These are phyloP conservation scores for Drosophila macrospina DNA, from an alignment of 2,888 invertebrate species.

Conservation along the genomic window DNA sequence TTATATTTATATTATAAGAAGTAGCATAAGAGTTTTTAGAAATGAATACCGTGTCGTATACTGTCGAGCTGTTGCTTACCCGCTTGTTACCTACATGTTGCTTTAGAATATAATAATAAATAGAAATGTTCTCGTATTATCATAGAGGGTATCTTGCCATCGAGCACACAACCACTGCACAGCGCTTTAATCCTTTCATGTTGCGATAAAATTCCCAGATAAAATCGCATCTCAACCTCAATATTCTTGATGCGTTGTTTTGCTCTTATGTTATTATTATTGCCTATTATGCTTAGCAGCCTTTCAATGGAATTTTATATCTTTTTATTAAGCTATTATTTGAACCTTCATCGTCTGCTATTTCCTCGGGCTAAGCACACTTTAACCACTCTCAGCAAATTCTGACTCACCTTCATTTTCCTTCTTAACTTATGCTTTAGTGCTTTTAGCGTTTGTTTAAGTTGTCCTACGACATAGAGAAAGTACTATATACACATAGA, in stretches of 20 bases:
- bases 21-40: no score
- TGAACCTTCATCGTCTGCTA: conserved; percentile 15
- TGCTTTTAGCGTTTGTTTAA: conserved; percentile 57
- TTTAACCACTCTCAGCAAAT: conserved; percentile 21
- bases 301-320: not conserved
- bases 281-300: conserved; percentile 2
- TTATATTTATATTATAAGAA: no score
- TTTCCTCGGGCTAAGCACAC: conserved; percentile 18
- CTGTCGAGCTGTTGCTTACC: no score
- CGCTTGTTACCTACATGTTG: no score
- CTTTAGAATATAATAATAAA: no score
- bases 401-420: conserved; percentile 35
- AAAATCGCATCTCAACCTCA: not conserved
- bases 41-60: no score
- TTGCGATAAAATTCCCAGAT: no score
- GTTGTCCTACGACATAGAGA: conserved; percentile 35
- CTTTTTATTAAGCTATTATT: conserved; percentile 12
- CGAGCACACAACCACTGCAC: no score
- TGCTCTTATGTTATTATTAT: not conserved
- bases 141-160: no score
- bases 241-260: not conserved
- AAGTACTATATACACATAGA: not conserved
- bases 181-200: no score
- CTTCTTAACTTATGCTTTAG: conserved; percentile 20
- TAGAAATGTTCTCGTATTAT: no score